These are phyloP conservation scores for Chelidonichthys spinosus DNA, from an alignment of 2,797 vertebrate genomes.

Conservation along the genomic window DNA sequence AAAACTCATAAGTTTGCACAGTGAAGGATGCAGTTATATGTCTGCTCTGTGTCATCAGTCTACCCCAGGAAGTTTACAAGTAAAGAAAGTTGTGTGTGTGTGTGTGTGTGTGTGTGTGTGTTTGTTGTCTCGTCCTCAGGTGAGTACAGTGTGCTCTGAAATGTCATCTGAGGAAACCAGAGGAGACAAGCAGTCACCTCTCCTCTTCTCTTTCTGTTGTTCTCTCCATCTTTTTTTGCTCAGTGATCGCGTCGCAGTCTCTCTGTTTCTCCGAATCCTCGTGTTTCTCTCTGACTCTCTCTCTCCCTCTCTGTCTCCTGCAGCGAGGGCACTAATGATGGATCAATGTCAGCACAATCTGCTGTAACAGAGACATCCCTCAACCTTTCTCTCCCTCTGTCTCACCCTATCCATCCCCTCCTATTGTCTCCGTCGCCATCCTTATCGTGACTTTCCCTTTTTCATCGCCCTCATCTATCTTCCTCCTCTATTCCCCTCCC, in stretches of 20 bases:
- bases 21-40: neutral
- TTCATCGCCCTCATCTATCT: slow-evolving; percentile 12
- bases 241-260: slow-evolving; percentile 31
- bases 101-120: slow-evolving; percentile 5
- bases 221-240: slow-evolving; percentile 50
- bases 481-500: slow-evolving; percentile 11
- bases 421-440: slow-evolving; percentile 33
- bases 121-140: slow-evolving; percentile 30
- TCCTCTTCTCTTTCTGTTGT: slow-evolving; percentile 60
- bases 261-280: slow-evolving; percentile 54
- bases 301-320: slow-evolving; percentile 62
- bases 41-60: neutral
- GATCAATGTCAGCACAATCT: slow-evolving; percentile 83
- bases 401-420: slow-evolving; percentile 41
- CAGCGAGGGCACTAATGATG: slow-evolving; percentile 75
- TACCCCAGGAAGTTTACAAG: neutral
- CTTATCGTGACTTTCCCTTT: slow-evolving; percentile 21
- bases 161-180: slow-evolving; percentile 66
- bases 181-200: slow-evolving; percentile 79
- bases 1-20: neutral
- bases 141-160: slow-evolving; percentile 38
- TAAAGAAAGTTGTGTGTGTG: neutral
- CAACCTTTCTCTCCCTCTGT: slow-evolving; percentile 57
- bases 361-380: slow-evolving; percentile 75
- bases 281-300: slow-evolving; percentile 61